Evolutionary conservation across 2,113 vertebrate genomes (phyloP).

Genomic region (Hystrix cristata): DNA sequence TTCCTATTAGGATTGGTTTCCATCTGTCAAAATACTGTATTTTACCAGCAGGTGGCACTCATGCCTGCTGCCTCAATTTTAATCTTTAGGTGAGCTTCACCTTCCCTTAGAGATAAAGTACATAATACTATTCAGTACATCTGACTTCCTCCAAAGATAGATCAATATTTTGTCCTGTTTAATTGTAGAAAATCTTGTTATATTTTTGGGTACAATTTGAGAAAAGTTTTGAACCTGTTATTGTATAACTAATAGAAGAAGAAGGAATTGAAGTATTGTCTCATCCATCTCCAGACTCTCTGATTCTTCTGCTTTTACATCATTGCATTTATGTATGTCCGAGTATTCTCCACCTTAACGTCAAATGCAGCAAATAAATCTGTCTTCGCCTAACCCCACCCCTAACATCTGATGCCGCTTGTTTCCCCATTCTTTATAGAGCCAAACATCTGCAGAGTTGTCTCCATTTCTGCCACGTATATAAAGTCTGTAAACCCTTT

Average conservation of each 20-base stretch:
- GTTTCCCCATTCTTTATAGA: not conserved
- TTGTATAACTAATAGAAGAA: not conserved
- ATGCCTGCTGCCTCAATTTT: conserved; percentile 39
- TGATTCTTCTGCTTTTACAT: not conserved
- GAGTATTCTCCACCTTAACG: not conserved
- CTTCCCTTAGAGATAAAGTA: not conserved
- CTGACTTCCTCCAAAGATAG: not conserved
- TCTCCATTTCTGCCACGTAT: not conserved
- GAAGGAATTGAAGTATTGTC: not conserved
- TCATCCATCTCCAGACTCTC: not conserved
- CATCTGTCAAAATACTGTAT: not conserved
- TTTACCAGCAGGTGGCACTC: conserved; percentile 79
- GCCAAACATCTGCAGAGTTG: not conserved
- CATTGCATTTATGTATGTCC: not conserved
- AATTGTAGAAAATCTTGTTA: not conserved
- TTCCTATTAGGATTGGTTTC: not conserved
- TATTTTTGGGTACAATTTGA: conserved; percentile 7
- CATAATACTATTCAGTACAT: not conserved
- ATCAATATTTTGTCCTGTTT: conserved; percentile 21
- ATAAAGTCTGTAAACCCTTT: not conserved
- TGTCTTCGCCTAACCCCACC: not conserved
- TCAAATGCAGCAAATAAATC: not conserved
- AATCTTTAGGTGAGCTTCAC: not conserved
- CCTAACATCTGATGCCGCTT: not conserved
- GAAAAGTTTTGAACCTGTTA: conserved; percentile 45